phyloP scores from a whole-genome alignment of 2,888 invertebrate species.

The Bugula neritina region DNA sequence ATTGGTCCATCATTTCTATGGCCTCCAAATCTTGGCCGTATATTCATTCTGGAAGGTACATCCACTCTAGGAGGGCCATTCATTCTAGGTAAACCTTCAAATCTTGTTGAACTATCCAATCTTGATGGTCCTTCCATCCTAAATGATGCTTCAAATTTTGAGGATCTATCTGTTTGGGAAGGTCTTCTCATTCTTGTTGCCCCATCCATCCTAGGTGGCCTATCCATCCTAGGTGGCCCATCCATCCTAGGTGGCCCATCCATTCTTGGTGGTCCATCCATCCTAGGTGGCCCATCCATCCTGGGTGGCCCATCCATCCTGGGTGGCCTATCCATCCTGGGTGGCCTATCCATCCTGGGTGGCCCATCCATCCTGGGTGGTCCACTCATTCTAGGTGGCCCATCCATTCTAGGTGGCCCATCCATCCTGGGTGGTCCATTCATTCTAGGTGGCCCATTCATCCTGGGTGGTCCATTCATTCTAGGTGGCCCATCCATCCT shows the following conservation, averaged over 20 bases:
- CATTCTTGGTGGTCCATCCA: slow-evolving; percentile 3
- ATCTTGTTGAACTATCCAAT: not conserved
- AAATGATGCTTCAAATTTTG: not conserved
- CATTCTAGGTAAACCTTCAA: not conserved
- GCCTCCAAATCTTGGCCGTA: too few relatives aligned
- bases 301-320: slow-evolving; percentile 20
- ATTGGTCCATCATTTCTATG: not conserved
- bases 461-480: slow-evolving; percentile 7
- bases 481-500: not conserved
- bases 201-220: not conserved
- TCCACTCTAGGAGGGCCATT: slow-evolving; percentile 11
- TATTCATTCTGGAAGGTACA: not conserved
- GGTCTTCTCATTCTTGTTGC: not conserved
- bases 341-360: slow-evolving; percentile 23
- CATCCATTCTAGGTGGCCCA: slow-evolving; percentile 23
- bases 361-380: slow-evolving; percentile 24
- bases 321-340: slow-evolving; percentile 8
- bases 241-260: slow-evolving; percentile 1
- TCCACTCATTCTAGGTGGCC: slow-evolving; percentile 23
- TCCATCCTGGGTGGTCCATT: slow-evolving; percentile 17
- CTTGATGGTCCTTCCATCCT: slow-evolving; percentile 13
- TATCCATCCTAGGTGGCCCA: slow-evolving; percentile 19
- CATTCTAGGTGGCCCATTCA: slow-evolving; percentile 2
- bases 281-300: slow-evolving; percentile 14
- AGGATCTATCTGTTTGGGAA: not conserved